Percentiles rank a stretch among this genome's conserved stretches.
phyloP scores from a whole-genome alignment of 2,888 invertebrate genomes.

The Poecilobothrus nobilitatus region DNA sequence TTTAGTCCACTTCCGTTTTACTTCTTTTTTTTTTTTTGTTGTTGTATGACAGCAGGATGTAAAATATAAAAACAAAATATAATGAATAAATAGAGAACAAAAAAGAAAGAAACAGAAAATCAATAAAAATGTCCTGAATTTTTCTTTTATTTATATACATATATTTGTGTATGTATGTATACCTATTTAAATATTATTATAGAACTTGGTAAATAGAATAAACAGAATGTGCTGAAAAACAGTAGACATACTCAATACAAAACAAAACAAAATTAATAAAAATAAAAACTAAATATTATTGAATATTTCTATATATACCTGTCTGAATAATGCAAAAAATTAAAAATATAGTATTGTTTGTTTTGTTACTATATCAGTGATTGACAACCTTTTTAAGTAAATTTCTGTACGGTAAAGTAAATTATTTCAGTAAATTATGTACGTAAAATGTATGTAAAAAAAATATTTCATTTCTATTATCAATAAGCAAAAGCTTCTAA shows the following conservation, averaged over 20 bases:
- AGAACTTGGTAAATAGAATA: not conserved
- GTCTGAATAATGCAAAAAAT: too few species aligned
- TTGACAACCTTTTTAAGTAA: too few species aligned
- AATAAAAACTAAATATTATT: too few species aligned
- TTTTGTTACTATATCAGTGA: too few species aligned
- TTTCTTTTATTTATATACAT: too few species aligned
- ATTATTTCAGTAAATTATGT: too few species aligned
- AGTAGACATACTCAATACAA: not conserved
- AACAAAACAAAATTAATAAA: not conserved
- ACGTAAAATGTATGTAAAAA: too few species aligned
- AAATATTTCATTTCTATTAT: too few species aligned
- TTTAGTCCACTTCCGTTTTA: not conserved
- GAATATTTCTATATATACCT: too few species aligned
- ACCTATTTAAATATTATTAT: not conserved
- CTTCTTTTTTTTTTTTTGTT: not conserved
- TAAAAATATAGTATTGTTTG: too few species aligned
- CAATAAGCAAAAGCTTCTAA: too few species aligned
- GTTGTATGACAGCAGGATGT: not conserved
- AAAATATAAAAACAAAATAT: not conserved
- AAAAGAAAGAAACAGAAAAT: not conserved
- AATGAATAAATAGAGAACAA: not conserved
- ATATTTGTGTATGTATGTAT: not conserved
- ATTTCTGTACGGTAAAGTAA: too few species aligned
- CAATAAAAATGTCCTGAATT: slow-evolving; percentile 6
- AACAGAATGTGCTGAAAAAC: not conserved